Evolutionary conservation across 2,888 invertebrate species (phyloP), one percentile per base, ranked within the genome.

Genomic region (Formica aserva): DNA sequence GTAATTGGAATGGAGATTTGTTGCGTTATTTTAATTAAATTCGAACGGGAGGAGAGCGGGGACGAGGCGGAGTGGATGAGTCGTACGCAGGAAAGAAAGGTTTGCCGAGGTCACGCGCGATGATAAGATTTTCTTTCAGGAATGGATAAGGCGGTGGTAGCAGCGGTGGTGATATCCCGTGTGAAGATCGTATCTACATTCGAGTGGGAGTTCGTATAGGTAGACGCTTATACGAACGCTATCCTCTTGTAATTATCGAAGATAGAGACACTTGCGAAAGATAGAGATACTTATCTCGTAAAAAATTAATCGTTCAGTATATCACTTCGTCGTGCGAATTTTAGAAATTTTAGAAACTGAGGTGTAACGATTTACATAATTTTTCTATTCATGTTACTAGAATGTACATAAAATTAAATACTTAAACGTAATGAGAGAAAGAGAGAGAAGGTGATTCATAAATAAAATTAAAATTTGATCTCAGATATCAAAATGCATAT

Each of bases 1-100:
- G 87, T 91, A 92, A 92, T 90, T 90, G 89, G 85, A 91, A 89
- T 69, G 89, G 85, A 86, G 86, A 90, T 91, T 92, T 88, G 87
- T 87, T 87, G 86, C 86, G 84, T 86, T 89, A 88, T 91, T 92
- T 90, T 88, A 91, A 91, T 91, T 88, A 91, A 90, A 91, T 87
- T 85, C 84, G 82, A 82, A 74, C 63, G 74, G 48, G 52, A 76
- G 60, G 8, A 26, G 29, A 15, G 41, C 29, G 11, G 62, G 5
- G 26, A 29, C 9, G 62, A 52, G 32, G 32, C n/a, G 63, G 18
- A 55, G 29, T 11, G 26, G 35, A 32, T 9, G 67, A 60, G 8
- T 41, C 11, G 32, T n/a, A 32, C 48, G 38, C 48, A n/a, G n/a
- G 8, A 81, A 80, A 71, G 62, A 57, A 71, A 69, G 18, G 55